A percentile compares a stretch with the other conserved stretches of the same genome.
These are phyloP conservation scores for Laupala kohalensis DNA, from an alignment of 1,140 invertebrate species.

Conservation along the genomic window DNA sequence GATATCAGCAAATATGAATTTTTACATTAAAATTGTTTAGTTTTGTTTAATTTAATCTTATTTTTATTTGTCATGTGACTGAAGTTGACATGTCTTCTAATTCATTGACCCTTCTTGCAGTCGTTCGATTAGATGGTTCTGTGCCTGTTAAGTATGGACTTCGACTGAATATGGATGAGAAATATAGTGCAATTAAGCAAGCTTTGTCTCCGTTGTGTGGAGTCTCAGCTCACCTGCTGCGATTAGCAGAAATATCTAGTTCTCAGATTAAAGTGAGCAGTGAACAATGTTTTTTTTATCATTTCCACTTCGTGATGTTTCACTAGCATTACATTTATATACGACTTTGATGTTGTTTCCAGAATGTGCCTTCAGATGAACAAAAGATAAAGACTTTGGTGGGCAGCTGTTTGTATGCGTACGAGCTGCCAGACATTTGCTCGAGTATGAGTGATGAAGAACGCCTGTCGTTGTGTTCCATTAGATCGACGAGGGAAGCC, in stretches of 20 bases:
- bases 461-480: slow-evolving; percentile 18
- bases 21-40: no score
- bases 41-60: slow-evolving; percentile 5
- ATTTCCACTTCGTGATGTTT: neutral
- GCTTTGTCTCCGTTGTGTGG: slow-evolving; percentile 49
- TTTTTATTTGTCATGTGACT: neutral
- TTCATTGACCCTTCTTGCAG: slow-evolving; percentile 8
- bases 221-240: slow-evolving; percentile 42
- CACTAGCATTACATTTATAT: neutral
- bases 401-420: slow-evolving; percentile 35
- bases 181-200: slow-evolving; percentile 55
- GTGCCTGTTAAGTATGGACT: slow-evolving; percentile 71
- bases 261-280: slow-evolving; percentile 44
- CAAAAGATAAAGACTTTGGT: slow-evolving; percentile 34
- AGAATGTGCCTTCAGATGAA: slow-evolving; percentile 34
- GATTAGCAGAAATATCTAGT: slow-evolving; percentile 53
- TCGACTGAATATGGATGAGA: slow-evolving; percentile 63
- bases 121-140: slow-evolving; percentile 57
- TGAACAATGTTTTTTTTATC: slow-evolving; percentile 5
- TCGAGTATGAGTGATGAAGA: slow-evolving; percentile 19
- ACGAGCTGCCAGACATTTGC: slow-evolving; percentile 31
- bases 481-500: slow-evolving; percentile 21
- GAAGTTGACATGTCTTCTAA: neutral
- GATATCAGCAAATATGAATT: no score
- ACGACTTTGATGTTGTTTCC: slow-evolving; percentile 4